phyloP scores from a whole-genome alignment of 1,140 invertebrate species.

The Drosophila saltans region DNA sequence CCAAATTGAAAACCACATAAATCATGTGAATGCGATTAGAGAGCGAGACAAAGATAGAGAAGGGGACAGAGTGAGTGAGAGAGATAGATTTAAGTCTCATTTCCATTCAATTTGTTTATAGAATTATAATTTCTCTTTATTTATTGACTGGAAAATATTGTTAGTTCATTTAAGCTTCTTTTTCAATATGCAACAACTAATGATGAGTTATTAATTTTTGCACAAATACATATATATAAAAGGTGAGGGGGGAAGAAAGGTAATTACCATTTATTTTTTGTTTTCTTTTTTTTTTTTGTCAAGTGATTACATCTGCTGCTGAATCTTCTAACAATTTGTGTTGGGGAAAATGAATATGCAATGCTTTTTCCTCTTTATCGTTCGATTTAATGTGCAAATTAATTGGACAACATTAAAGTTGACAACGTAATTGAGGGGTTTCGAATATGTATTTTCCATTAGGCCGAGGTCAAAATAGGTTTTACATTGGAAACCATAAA shows the following conservation, averaged over 20 bases:
- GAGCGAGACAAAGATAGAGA: neutral
- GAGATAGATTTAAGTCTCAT: neutral
- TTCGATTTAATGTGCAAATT: neutral
- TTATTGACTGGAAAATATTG: constrained; percentile 14
- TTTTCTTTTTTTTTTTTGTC: neutral
- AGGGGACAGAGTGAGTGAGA: neutral
- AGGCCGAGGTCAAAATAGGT: neutral
- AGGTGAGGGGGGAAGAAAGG: neutral
- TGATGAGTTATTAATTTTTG: constrained; percentile 10
- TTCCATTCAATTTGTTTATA: constrained; percentile 14
- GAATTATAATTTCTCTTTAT: constrained; percentile 11
- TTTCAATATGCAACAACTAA: constrained; percentile 15
- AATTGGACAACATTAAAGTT: neutral
- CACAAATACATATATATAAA: constrained; percentile 7
- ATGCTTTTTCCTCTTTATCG: neutral
- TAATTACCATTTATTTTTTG: neutral
- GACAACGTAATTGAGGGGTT: neutral
- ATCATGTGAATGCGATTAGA: constrained; percentile 32
- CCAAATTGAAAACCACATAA: constrained; percentile 24
- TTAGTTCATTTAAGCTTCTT: constrained; percentile 19
- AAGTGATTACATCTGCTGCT: neutral
- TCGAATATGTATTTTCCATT: neutral
- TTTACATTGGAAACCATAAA: neutral
- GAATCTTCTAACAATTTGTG: neutral
- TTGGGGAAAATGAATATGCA: neutral